phyloP scores from a whole-genome alignment of 2,797 vertebrate species.

The Scolopax bukidnonensis region DNA sequence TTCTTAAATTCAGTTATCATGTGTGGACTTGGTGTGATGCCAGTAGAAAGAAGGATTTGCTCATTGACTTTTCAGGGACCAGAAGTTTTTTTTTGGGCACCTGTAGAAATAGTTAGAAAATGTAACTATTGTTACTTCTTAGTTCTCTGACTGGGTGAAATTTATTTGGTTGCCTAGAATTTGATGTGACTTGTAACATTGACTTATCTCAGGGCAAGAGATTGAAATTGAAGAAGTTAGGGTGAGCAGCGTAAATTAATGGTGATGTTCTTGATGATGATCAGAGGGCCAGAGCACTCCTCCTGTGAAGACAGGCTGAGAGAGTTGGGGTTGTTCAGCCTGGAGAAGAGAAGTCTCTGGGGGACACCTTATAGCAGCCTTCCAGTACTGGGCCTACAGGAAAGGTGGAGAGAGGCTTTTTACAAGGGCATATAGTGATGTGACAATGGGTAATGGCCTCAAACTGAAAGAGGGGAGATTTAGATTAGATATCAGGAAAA shows the following conservation, averaged over 20 bases:
- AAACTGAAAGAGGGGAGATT: not conserved
- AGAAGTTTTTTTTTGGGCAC: not conserved
- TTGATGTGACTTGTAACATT: not conserved
- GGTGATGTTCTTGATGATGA: not conserved
- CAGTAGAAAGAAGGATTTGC: not conserved
- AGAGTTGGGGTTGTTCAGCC: not conserved
- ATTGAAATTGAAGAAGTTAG: not conserved
- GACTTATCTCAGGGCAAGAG: not conserved
- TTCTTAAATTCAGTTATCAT: not conserved
- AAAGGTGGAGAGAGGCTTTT: not conserved
- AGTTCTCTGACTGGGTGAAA: not conserved
- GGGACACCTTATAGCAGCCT: not conserved
- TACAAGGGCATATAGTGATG: not conserved
- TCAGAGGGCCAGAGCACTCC: not conserved
- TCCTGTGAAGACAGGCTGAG: not conserved
- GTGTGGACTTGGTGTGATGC: not conserved
- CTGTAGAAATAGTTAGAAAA: not conserved
- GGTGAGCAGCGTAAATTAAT: not conserved
- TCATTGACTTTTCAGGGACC: not conserved
- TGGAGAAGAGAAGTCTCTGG: not conserved
- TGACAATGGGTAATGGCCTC: not conserved
- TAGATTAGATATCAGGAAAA: not conserved
- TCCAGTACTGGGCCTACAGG: not conserved
- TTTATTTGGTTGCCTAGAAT: not conserved
- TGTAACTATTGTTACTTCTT: not conserved